These are phyloP conservation scores for Halictus rubicundus DNA, from an alignment of 1,140 invertebrate genomes.

Conservation along the genomic window DNA sequence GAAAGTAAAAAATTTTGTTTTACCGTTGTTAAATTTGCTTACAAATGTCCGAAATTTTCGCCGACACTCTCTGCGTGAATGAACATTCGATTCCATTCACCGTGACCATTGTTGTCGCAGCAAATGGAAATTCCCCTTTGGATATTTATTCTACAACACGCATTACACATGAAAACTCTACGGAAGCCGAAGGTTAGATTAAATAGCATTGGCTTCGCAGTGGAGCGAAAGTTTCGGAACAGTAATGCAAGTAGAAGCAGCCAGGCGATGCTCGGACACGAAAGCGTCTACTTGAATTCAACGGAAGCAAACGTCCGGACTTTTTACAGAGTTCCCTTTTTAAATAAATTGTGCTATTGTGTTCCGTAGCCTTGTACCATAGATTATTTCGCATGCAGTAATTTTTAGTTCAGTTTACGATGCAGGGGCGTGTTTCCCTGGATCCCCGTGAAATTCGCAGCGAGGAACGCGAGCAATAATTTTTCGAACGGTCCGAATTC, in stretches of 20 bases:
- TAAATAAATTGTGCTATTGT: neutral
- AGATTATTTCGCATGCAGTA: neutral
- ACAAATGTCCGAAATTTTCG: too few species aligned
- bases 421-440: neutral
- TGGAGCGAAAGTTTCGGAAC: neutral
- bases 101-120: too few species aligned
- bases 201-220: neutral
- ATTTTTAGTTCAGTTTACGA: neutral
- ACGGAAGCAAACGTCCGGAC: too few species aligned
- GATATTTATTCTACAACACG: too few species aligned
- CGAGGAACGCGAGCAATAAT: slow-evolving; percentile 28
- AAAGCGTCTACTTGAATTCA: neutral
- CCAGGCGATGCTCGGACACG: neutral
- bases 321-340: too few species aligned
- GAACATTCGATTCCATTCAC: too few species aligned
- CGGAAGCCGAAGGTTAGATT: neutral
- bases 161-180: neutral
- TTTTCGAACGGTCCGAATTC: slow-evolving; percentile 48
- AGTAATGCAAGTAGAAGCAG: neutral
- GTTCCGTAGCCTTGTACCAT: neutral
- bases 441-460: slow-evolving; percentile 15
- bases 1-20: too few species aligned
- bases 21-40: too few species aligned
- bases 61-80: too few species aligned
- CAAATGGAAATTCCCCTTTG: too few species aligned